Evolutionary conservation across 2,113 vertebrate species (phyloP).

Genomic region (Phyllostomus discolor): DNA sequence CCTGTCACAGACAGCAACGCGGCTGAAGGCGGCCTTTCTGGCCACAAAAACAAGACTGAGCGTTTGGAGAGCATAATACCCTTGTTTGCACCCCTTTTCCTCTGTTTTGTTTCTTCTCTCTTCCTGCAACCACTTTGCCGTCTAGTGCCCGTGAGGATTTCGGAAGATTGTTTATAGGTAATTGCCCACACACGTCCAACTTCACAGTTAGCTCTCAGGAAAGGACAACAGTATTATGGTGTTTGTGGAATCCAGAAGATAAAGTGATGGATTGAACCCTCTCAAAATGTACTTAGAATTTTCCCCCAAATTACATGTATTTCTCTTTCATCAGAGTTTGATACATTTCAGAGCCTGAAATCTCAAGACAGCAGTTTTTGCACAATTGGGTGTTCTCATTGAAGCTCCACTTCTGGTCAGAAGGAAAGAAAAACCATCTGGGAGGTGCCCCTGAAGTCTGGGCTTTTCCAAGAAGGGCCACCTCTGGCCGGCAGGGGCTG

Average conservation of each 20-base stretch:
- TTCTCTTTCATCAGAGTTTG: background rate
- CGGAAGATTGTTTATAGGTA: background rate
- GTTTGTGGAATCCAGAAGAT: background rate
- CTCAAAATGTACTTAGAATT: background rate
- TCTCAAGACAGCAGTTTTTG: background rate
- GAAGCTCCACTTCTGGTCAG: background rate
- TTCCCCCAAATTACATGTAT: background rate
- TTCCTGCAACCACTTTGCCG: background rate
- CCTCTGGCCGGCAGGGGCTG: too few relatives aligned
- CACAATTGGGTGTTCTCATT: background rate
- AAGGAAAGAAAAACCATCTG: background rate
- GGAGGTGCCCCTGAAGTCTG: background rate
- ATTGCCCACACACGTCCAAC: background rate
- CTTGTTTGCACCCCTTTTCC: background rate
- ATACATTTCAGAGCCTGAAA: background rate
- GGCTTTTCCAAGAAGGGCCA: background rate
- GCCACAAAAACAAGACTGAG: background rate
- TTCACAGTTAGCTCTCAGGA: background rate
- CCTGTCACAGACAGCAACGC: background rate
- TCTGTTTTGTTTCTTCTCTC: background rate
- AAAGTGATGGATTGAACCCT: background rate
- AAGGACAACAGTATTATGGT: background rate
- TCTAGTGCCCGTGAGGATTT: background rate
- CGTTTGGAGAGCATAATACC: background rate
- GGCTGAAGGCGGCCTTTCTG: background rate